Evolutionary conservation across 2,113 vertebrate species (phyloP), one percentile per base, ranked within the genome.

Genomic region (Petroica traversi): DNA sequence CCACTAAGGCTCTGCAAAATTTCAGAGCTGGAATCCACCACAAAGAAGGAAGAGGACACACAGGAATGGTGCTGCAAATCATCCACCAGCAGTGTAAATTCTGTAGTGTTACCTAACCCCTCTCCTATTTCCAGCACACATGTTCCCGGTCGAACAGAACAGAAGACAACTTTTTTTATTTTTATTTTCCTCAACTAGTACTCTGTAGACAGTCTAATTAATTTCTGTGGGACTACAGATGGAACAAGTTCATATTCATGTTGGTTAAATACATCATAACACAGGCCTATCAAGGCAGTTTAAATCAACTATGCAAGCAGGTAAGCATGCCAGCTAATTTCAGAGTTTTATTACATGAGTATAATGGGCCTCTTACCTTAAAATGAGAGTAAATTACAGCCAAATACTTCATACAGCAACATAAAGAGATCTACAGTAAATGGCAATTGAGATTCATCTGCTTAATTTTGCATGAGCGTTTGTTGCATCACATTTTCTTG

Each of bases 371-470:
- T 81, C 76, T 80, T 92, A 64, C 75, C 59, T 88, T 88, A 90
- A 79, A 93, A 90, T 23, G 14, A 43, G 46, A 88, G 74, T 57
- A 83, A 97, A 83, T 61, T 73, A 85, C 7, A 92, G 62, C 58
- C 52, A 79, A 92, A 79, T 73, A 85, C 41, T 80, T 88, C 34
- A 66, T 0, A 74, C 31, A 94, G 28, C 49, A 46, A 62, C 34
- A 73, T 28, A 91, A 87, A 91, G 66, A 82, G 22, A 78, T 23
- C 46, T 59, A 91, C 38, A 88, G 38, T 63, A 93, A 96, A 94
- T 11, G 25, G 59, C 33, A 93, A 31, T 41, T 3, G 1, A 58
- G 54, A 79, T 73, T 67, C 28, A 88, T 43, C 74, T 91, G 52
- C 61, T 91, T 61, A 89, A 96, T 88, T 92, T 79, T 92, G 58